Percentiles rank a stretch among this genome's conserved stretches.
Conservation (phyloP, 2,888 invertebrate species). For the Caradrina clavipalpis region DNA sequence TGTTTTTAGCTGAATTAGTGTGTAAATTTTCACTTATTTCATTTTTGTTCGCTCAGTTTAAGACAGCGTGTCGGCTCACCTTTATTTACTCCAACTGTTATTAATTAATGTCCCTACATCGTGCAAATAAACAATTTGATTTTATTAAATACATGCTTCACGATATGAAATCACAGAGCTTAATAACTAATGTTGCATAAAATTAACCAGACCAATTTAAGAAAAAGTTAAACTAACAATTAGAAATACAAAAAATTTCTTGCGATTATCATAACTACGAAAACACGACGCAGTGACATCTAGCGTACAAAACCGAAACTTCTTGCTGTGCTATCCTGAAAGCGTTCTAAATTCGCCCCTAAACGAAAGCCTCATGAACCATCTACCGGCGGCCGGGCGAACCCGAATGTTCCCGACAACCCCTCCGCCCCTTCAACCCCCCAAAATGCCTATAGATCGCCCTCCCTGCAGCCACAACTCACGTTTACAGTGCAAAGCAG, state of each 20-base stretch:
- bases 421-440: constrained; percentile 65
- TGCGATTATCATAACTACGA: background rate
- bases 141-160: no score
- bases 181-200: background rate
- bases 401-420: constrained; percentile 70
- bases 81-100: no score
- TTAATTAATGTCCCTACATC: no score
- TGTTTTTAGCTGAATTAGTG: no score
- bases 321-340: constrained; percentile 45
- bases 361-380: constrained; percentile 71
- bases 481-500: constrained; percentile 81
- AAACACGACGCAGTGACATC: constrained; percentile 54
- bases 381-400: constrained; percentile 80
- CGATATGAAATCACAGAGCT: no score
- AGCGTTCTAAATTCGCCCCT: constrained; percentile 63
- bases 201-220: background rate
- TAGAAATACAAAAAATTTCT: no score
- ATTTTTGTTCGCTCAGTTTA: no score
- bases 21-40: no score
- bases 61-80: no score
- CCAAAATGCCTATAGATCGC: constrained; percentile 84
- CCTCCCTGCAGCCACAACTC: constrained; percentile 76
- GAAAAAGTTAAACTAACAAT: background rate
- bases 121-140: no score
- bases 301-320: constrained; percentile 50